Evolutionary conservation across 2,797 vertebrate species (phyloP).

Genomic region (Tachyglossus aculeatus): DNA sequence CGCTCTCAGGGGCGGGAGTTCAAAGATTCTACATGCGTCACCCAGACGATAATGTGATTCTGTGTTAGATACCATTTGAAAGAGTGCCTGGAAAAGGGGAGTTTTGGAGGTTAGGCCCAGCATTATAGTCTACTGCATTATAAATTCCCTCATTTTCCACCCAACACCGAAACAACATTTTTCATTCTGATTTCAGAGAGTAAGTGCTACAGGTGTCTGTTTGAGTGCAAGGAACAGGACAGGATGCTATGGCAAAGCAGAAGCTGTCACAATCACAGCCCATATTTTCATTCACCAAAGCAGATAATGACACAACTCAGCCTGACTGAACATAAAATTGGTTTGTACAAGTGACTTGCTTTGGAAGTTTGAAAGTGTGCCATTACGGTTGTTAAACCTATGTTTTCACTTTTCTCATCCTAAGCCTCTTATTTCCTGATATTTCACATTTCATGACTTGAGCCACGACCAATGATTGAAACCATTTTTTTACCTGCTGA

Average conservation of each 20-base stretch:
- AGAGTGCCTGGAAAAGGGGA: slow-evolving; percentile 3
- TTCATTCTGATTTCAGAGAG: background rate
- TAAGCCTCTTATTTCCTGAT: slow-evolving; percentile 22
- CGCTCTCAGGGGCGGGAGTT: background rate
- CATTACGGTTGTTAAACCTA: background rate
- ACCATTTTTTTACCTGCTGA: slow-evolving; percentile 11
- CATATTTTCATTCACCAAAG: slow-evolving; percentile 10
- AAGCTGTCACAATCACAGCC: slow-evolving; percentile 18
- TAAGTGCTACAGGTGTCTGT: slow-evolving; percentile 28
- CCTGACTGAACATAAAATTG: background rate
- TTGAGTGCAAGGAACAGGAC: slow-evolving; percentile 34
- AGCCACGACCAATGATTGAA: slow-evolving; percentile 3
- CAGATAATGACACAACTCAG: slow-evolving; percentile 1
- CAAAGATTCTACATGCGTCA: background rate
- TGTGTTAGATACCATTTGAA: background rate
- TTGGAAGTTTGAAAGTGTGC: background rate
- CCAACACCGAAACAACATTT: slow-evolving; percentile 50
- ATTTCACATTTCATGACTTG: slow-evolving; percentile 36
- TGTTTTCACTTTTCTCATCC: background rate
- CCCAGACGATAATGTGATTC: background rate
- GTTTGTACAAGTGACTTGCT: background rate
- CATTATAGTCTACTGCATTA: background rate
- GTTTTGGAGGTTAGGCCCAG: background rate
- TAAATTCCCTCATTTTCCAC: slow-evolving; percentile 11
- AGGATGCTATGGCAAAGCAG: background rate